phyloP scores from a whole-genome alignment of 1,140 invertebrate genomes.

The Spodoptera frugiperda region DNA sequence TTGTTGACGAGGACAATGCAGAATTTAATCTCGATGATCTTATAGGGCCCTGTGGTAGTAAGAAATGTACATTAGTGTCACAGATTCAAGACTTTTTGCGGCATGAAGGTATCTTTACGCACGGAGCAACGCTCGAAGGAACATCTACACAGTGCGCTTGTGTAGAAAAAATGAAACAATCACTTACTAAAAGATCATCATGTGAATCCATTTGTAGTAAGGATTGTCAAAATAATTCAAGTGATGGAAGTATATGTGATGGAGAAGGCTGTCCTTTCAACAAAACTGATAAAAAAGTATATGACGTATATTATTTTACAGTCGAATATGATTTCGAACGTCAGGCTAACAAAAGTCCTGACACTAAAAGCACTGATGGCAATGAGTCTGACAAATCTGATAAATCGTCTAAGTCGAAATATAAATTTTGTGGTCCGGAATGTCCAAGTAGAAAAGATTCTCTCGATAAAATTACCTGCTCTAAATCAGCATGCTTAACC shows the following conservation, averaged over 20 bases:
- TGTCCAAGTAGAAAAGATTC: conserved; percentile 68
- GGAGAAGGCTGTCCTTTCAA: conserved; percentile 68
- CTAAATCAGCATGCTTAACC: conserved; percentile 69
- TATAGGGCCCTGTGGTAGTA: conserved; percentile 81
- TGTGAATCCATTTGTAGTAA: conserved; percentile 65
- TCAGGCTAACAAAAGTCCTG: conserved; percentile 36
- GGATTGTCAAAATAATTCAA: conserved; percentile 65
- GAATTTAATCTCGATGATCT: conserved; percentile 74
- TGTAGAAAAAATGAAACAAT: conserved; percentile 72
- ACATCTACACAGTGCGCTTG: conserved; percentile 78
- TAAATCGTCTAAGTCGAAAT: conserved; percentile 49
- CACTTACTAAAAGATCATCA: conserved; percentile 63
- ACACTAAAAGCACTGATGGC: not conserved
- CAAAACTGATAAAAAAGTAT: conserved; percentile 58
- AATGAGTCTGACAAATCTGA: not conserved
- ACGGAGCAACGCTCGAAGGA: conserved; percentile 59
- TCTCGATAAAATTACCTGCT: conserved; percentile 64
- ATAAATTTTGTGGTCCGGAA: conserved; percentile 69
- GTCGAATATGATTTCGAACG: conserved; percentile 72
- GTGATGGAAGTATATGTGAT: conserved; percentile 61
- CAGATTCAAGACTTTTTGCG: conserved; percentile 76
- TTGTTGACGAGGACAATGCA: conserved; percentile 76
- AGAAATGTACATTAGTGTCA: conserved; percentile 72
- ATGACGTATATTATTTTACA: conserved; percentile 79
- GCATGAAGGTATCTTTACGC: conserved; percentile 75